Evolutionary conservation across 1,140 invertebrate genomes (phyloP), one percentile per base, ranked within the genome.

Genomic region (Diprion similis): DNA sequence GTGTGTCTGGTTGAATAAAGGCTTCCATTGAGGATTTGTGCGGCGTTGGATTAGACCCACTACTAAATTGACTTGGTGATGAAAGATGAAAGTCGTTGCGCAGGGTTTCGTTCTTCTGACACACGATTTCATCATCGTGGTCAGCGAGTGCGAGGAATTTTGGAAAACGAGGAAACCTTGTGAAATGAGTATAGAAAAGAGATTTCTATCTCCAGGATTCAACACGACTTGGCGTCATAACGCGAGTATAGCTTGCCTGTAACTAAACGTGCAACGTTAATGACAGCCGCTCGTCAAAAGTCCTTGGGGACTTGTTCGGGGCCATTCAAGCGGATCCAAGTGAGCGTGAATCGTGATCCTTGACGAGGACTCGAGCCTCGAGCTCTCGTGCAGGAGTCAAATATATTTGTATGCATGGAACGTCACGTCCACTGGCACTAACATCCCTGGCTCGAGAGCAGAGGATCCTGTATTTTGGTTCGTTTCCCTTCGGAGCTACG

Each of bases 361-460:
- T 59, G 51, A 59, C 51, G 51, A 59, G 51, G 51, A 59, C 11
- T 13, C 51, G 51, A 59, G 24, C 51, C 51, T 59, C 51, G 51
- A 59, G 3, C 51, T 59, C 51, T 37, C 24, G 24, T 37, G 51
- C 51, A 59, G 9, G 51, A 59, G 51, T 59, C 9, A 17, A 59
- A 59, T 59, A 59, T 59, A 59, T 59, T 59, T 59, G 51, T 59
- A 59, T 59, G 51, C 51, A 59, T 59, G 51, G n/a, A 17, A 17
- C 51, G 51, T 15, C n/a, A 37, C 24, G 24, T 37, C 24, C 24
- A 37, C 24, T 37, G 24, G 24, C 24, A 37, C 24, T 37, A 37
- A 37, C 24, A 37, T 37, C 24, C 24, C 24, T 37, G 24, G 24
- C 24, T 37, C 24, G 24, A 37, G 24, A 37, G 24, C 24, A 6